These are phyloP conservation scores for Heterotilapia buettikoferi DNA, from an alignment of 2,113 vertebrate genomes.

Conservation along the genomic window DNA sequence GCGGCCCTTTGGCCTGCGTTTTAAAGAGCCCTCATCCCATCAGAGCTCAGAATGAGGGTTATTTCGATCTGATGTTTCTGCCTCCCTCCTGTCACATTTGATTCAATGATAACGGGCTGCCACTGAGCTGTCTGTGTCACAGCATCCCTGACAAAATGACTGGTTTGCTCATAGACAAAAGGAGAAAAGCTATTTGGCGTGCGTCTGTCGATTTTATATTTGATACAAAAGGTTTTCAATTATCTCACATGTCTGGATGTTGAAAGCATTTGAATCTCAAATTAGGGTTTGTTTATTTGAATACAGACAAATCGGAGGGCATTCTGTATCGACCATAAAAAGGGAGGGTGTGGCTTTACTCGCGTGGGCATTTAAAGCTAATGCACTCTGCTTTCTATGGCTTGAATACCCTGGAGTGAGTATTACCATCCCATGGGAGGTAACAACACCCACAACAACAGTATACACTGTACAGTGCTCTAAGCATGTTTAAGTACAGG, in stretches of 20 bases:
- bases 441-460: slow-evolving; percentile 4
- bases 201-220: slow-evolving; percentile 6
- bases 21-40: slow-evolving; percentile 45
- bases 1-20: slow-evolving; percentile 47
- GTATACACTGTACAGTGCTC: neutral
- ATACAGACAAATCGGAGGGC: slow-evolving; percentile 46
- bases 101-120: slow-evolving; percentile 64
- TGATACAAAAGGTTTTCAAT: slow-evolving; percentile 51
- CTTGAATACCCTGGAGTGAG: neutral
- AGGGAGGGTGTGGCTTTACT: slow-evolving; percentile 9
- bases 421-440: slow-evolving; percentile 4
- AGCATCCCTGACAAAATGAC: slow-evolving; percentile 41
- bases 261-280: slow-evolving; percentile 61
- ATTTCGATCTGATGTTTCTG: slow-evolving; percentile 54
- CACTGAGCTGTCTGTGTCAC: slow-evolving; percentile 19
- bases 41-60: slow-evolving; percentile 52
- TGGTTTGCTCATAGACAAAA: slow-evolving; percentile 30
- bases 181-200: slow-evolving; percentile 12
- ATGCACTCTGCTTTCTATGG: slow-evolving; percentile 11
- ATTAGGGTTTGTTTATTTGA: slow-evolving; percentile 57
- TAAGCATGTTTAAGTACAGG: neutral
- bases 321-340: neutral
- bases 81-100: slow-evolving; percentile 59
- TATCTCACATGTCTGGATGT: slow-evolving; percentile 44
- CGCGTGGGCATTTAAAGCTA: neutral